Conservation (phyloP, 2,888 invertebrate genomes). For the Bimastos eiseni region DNA sequence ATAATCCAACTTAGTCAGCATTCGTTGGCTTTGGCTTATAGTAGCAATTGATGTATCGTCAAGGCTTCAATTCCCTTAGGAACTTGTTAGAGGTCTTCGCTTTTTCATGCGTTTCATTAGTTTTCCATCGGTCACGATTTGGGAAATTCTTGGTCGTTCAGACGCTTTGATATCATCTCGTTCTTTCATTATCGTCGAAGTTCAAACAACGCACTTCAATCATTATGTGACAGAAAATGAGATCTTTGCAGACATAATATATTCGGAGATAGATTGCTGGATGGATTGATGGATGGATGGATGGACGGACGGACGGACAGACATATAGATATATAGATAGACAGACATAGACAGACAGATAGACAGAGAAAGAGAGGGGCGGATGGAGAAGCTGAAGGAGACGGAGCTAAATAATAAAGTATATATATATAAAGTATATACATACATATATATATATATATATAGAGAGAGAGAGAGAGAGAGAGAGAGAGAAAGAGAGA, state of each 20-base stretch:
- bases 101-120: background rate
- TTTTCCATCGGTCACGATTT: background rate
- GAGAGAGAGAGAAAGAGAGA: too few relatives aligned
- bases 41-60: background rate
- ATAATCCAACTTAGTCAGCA: too few relatives aligned
- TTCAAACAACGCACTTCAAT: background rate
- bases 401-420: too few relatives aligned
- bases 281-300: background rate
- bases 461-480: too few relatives aligned
- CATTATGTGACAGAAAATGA: background rate
- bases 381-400: too few relatives aligned
- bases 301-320: too few relatives aligned
- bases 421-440: too few relatives aligned
- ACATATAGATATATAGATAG: background rate
- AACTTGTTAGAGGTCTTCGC: background rate
- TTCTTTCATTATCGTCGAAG: background rate
- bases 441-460: too few relatives aligned
- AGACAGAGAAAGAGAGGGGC: background rate
- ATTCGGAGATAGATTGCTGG: background rate
- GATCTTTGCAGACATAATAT: too few relatives aligned
- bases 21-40: background rate
- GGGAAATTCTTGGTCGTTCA: background rate
- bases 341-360: too few relatives aligned
- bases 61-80: background rate
- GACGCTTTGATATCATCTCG: background rate